Conservation (phyloP, 1,140 invertebrate genomes). For the Arion vulgaris region DNA sequence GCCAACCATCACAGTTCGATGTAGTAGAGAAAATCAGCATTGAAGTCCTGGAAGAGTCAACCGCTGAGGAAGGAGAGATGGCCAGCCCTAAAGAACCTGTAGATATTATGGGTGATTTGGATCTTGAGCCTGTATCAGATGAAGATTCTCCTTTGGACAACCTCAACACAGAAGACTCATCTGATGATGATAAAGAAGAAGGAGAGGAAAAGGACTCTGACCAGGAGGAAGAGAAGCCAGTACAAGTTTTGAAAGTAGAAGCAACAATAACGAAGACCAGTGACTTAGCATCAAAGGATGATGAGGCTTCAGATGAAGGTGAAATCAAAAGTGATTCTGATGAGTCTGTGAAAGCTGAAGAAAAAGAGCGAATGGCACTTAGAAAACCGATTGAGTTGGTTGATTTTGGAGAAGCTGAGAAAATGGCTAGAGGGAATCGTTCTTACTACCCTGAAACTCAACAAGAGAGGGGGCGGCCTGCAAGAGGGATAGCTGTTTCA, state of each 20-base stretch:
- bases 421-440: slow-evolving; percentile 30
- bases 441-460: not conserved
- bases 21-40: not conserved
- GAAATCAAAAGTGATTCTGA: slow-evolving; percentile 35
- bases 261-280: not conserved
- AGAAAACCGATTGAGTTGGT: slow-evolving; percentile 45
- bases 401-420: slow-evolving; percentile 52
- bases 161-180: not conserved
- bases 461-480: not conserved
- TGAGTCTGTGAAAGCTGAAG: slow-evolving; percentile 10
- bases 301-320: slow-evolving; percentile 36
- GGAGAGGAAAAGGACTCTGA: slow-evolving; percentile 37
- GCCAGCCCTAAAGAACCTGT: slow-evolving; percentile 6
- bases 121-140: slow-evolving; percentile 44
- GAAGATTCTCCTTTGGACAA: slow-evolving; percentile 39
- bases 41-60: not conserved
- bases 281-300: not conserved
- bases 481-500: slow-evolving; percentile 10
- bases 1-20: not conserved
- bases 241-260: not conserved
- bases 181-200: slow-evolving; percentile 35
- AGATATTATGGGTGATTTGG: slow-evolving; percentile 41
- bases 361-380: slow-evolving; percentile 33
- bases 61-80: not conserved
- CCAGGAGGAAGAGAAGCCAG: not conserved